Percentiles rank a stretch among this genome's conserved stretches.
Conservation (phyloP, 2,888 invertebrate species). For the Parnassius mnemosyne region DNA sequence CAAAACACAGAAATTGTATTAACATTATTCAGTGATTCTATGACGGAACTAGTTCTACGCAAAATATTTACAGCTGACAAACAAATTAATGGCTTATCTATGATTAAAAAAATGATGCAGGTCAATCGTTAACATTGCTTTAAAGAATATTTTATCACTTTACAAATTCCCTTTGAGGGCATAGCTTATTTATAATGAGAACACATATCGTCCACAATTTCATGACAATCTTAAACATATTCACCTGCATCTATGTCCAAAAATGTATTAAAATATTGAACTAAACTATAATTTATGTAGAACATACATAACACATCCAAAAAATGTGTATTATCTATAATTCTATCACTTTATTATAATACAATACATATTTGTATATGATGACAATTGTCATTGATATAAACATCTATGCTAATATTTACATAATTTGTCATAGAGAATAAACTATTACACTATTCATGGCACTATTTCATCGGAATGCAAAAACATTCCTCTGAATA, state of each 20-base stretch:
- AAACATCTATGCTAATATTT: conserved; percentile 57
- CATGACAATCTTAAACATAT: conserved; percentile 64
- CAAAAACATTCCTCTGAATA: conserved; percentile 49
- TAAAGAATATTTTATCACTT: conserved; percentile 45
- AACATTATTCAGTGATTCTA: conserved; percentile 69
- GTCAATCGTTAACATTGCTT: conserved; percentile 68
- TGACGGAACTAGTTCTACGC: conserved; percentile 65
- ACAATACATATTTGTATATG: conserved; percentile 51
- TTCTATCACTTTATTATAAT: conserved; percentile 48
- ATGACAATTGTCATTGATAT: conserved; percentile 47
- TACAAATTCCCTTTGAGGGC: conserved; percentile 39
- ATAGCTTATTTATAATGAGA: conserved; percentile 51
- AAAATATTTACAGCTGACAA: conserved; percentile 74
- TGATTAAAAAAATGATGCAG: conserved; percentile 61
- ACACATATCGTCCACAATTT: conserved; percentile 57
- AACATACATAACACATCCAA: conserved; percentile 50
- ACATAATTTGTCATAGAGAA: conserved; percentile 60
- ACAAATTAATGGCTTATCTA: conserved; percentile 60
- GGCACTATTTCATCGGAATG: conserved; percentile 73
- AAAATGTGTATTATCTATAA: conserved; percentile 51
- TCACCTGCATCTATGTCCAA: conserved; percentile 67
- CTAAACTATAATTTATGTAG: conserved; percentile 53
- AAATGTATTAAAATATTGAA: conserved; percentile 44
- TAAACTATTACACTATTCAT: conserved; percentile 53
- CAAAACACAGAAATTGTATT: conserved; percentile 75